These are phyloP conservation scores for Pelecanoides urinatrix DNA, from an alignment of 2,113 vertebrate species.

Conservation along the genomic window DNA sequence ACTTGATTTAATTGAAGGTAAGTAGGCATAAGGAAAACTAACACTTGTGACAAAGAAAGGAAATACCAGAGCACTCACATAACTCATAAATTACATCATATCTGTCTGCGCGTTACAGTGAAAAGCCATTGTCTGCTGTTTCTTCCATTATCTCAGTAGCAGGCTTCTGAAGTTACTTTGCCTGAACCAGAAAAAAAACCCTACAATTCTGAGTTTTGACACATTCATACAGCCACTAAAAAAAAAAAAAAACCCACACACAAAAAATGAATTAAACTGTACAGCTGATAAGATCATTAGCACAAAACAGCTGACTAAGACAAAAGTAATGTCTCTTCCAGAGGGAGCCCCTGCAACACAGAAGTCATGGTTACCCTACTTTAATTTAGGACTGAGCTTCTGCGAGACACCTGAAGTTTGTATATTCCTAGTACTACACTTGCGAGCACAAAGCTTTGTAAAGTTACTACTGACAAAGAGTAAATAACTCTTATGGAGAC, in stretches of 20 bases:
- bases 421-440: too few relatives aligned
- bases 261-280: neutral
- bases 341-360: neutral
- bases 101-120: neutral
- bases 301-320: neutral
- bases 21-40: slow-evolving; percentile 40
- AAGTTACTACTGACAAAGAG: neutral
- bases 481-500: neutral
- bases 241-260: neutral
- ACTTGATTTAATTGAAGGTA: neutral
- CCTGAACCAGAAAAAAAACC: neutral
- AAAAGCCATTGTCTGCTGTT: slow-evolving; percentile 2
- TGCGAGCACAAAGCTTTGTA: neutral
- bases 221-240: neutral
- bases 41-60: slow-evolving; percentile 51
- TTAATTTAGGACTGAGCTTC: neutral
- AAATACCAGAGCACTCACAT: slow-evolving; percentile 38
- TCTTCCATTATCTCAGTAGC: neutral
- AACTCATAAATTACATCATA: slow-evolving; percentile 37
- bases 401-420: neutral
- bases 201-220: neutral
- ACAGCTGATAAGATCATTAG: neutral
- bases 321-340: neutral
- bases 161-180: neutral
- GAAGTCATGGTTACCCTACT: neutral